Evolutionary conservation across 37 sponge, comb jelly and placozoan species (phyloP), one percentile per base, ranked within the genome.

Genomic region (Tethya wilhelma): DNA sequence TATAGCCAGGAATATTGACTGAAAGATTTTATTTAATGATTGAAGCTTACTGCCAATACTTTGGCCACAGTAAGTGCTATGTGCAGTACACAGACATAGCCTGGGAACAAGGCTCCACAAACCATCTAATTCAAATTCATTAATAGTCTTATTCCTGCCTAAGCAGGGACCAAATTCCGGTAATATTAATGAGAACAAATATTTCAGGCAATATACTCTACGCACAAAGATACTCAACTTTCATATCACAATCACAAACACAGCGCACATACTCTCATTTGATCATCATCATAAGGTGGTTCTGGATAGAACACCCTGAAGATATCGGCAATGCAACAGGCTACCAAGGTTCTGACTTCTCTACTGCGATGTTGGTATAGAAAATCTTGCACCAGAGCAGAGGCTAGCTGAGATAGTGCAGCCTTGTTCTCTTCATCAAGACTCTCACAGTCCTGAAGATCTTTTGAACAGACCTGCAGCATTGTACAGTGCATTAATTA

Each of bases 271-370:
- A 95, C 95, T 80, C 85, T 85, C 6, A 81, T 44, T 20, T 95
- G 78, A 8, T 87, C 83, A 41, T 85, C 83, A 42, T 81, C 83
- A 59, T 93, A 96, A 6, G 97, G 97, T 9, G 94, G 91, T 23
- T 87, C 80, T 19, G 97, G 97, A 56, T 84, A 87, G 53, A 57
- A 96, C 14, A 96, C 64, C 20, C 94, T 69, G 53, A 96, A 74
- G 19, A 96, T 55, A 12, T 96, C 91, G 25, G 89, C 89, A 76
- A 86, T 76, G 57, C 82, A 84, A 23, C 82, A 86, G 33, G 89
- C 86, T 33, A 79, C 81, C 34, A 90, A 81, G 3, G 90, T 42
- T 19, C 83, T 65, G 32, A 96, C 89, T 20, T 84, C 82, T 45
- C 76, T 73, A 62, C 75, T 83, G 23, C 70, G 74, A 36, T 93